These are phyloP conservation scores for Chesias legatella DNA, from an alignment of 2,888 invertebrate genomes.

Conservation along the genomic window DNA sequence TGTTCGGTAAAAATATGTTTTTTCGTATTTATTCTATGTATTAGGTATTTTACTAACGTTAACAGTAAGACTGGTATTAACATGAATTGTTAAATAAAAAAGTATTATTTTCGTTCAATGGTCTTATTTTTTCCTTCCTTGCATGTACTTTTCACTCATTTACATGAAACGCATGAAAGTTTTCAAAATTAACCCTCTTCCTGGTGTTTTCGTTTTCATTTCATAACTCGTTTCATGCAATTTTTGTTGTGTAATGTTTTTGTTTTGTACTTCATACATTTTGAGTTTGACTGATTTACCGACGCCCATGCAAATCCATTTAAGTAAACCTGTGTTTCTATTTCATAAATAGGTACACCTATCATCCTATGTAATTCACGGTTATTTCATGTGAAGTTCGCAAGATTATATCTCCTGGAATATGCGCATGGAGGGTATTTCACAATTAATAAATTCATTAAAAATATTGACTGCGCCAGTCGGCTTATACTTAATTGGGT, in stretches of 20 bases:
- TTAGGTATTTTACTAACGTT: constrained; percentile 46
- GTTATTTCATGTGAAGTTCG: no score
- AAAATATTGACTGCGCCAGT: no score
- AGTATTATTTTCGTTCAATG: constrained; percentile 54
- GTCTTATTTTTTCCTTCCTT: constrained; percentile 58
- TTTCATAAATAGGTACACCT: no score
- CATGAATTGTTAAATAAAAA: constrained; percentile 65
- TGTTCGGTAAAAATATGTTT: constrained; percentile 17
- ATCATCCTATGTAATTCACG: no score
- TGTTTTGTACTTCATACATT: background rate
- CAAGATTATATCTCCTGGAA: no score
- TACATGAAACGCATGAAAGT: constrained; percentile 2
- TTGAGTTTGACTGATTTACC: no score
- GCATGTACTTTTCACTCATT: constrained; percentile 26
- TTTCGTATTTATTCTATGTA: constrained; percentile 21
- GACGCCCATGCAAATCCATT: no score
- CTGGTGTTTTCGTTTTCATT: background rate
- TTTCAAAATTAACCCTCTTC: constrained; percentile 7
- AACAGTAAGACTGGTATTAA: constrained; percentile 54
- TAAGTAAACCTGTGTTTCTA: no score
- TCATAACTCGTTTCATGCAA: background rate
- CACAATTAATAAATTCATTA: no score
- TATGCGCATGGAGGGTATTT: no score
- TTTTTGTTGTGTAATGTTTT: background rate
- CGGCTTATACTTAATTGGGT: no score